Evolutionary conservation across 2,888 invertebrate species (phyloP), one percentile per base, ranked within the genome.

Genomic region (Agonopterix arenella): DNA sequence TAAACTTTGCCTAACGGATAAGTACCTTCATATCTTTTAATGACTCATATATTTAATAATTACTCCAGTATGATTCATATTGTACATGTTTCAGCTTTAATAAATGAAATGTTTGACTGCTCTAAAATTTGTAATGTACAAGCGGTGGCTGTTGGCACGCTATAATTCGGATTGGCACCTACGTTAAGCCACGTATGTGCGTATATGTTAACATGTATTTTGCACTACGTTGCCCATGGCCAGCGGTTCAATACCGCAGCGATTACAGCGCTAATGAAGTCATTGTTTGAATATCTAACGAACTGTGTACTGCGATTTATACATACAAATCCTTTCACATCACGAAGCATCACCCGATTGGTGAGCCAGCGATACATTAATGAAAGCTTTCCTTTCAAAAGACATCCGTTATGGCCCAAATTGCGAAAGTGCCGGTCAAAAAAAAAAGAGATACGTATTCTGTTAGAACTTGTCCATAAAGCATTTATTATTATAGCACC

Each of bases 281-380:
- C 78, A 83, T 84, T 85, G 84, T 88, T 86, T 84, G 79, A 67
- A 71, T 70, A 73, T 79, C 81, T 86, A 88, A 88, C 82, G 85
- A 86, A 84, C 80, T 75, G 73, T 69, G 63, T 66, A 61, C 67
- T 65, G 60, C 65, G 65, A 73, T 72, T 73, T 70, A 63, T 64
- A 62, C 62, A 40, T 40, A n/a, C 40, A n/a, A 40, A 40, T 40
- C 9, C 40, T 28, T 56, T 50, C 51, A 56, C 60, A 57, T 64
- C 66, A 62, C 63, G 59, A 60, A 56, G 56, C 62, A 28, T 28
- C 28, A 28, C 18, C 18, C 18, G 53, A 5, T 28, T 28, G 5
- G 7, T 5, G 28, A 28, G 28, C 28, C 7, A 28, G 28, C 28
- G 4, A 28, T 28, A 28, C 28, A 28, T 28, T 28, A 28, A 28